These are phyloP conservation scores for Gallinago jamesoni DNA, from an alignment of 2,113 vertebrate species.

Conservation along the genomic window DNA sequence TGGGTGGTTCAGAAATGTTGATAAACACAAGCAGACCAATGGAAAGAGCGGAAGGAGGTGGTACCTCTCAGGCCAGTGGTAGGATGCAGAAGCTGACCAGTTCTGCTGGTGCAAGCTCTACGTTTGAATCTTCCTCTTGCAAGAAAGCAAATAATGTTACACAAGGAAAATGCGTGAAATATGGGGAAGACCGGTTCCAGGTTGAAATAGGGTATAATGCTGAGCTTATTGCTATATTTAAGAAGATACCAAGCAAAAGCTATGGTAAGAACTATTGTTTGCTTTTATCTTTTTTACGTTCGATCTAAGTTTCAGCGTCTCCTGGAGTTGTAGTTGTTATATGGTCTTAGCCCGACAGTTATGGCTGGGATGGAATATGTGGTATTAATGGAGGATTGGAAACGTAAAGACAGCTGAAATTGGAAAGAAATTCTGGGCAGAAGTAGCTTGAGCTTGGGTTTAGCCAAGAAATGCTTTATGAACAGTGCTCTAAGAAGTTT, in stretches of 20 bases:
- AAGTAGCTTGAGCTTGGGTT: not conserved
- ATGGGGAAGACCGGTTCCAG: slow-evolving; percentile 82
- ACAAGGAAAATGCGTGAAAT: slow-evolving; percentile 81
- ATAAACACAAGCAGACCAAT: not conserved
- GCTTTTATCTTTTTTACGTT: not conserved
- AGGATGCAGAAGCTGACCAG: not conserved
- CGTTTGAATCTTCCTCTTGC: not conserved
- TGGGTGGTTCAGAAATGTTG: not conserved
- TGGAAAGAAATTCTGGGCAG: not conserved
- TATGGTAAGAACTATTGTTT: slow-evolving; percentile 81
- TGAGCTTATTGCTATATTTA: slow-evolving; percentile 86
- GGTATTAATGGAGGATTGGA: not conserved
- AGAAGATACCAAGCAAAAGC: slow-evolving; percentile 85
- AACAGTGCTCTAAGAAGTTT: not conserved
- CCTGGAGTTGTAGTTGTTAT: not conserved
- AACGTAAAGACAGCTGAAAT: not conserved
- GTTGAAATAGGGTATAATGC: slow-evolving; percentile 87
- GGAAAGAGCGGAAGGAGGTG: not conserved
- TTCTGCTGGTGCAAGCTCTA: not conserved
- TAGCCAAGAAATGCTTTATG: not conserved
- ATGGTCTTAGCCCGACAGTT: not conserved
- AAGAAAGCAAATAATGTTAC: slow-evolving; percentile 69
- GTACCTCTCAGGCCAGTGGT: not conserved
- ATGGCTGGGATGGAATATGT: not conserved
- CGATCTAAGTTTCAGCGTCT: not conserved